phyloP scores from a whole-genome alignment of 1,140 invertebrate species.

The Hormaphis cornu region DNA sequence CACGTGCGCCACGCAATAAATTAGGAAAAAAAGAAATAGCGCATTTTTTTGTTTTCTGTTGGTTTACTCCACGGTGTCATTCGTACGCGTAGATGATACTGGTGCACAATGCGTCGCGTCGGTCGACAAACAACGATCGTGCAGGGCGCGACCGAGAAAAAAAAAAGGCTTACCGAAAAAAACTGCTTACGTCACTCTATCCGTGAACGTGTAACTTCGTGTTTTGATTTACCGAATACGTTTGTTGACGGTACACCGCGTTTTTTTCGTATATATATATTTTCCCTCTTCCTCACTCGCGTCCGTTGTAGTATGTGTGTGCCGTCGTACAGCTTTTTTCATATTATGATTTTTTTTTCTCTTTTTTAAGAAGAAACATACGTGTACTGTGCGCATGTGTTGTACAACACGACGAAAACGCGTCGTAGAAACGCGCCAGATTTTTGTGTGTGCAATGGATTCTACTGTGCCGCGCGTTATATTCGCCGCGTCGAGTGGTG shows the following conservation, averaged over 20 bases:
- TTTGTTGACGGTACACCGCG: conserved; percentile 13
- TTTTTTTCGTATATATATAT: conserved; percentile 12
- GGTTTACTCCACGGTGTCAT: no score
- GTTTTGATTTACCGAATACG: conserved; percentile 28
- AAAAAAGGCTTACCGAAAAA: conserved; percentile 12
- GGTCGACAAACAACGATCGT: conserved; percentile 18
- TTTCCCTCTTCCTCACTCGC: not conserved
- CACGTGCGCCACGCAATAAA: no score
- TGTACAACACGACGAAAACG: not conserved
- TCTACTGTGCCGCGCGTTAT: no score
- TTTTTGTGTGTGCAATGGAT: conserved; percentile 18
- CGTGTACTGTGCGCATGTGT: not conserved
- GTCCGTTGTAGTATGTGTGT: conserved; percentile 2
- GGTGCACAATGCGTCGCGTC: no score
- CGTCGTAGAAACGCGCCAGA: conserved; percentile 11
- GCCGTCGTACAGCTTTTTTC: not conserved
- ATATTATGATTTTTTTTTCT: not conserved
- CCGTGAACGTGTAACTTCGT: not conserved
- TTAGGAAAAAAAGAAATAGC: no score
- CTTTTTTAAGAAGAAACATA: conserved; percentile 1
- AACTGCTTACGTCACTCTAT: conserved; percentile 25
- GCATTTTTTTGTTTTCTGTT: no score
- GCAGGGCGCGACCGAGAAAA: conserved; percentile 1
- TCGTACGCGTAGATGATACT: not conserved
- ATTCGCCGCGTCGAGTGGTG: conserved; percentile 19